Evolutionary conservation across 2,888 invertebrate genomes (phyloP).

Genomic region (Vesta saturnalis): DNA sequence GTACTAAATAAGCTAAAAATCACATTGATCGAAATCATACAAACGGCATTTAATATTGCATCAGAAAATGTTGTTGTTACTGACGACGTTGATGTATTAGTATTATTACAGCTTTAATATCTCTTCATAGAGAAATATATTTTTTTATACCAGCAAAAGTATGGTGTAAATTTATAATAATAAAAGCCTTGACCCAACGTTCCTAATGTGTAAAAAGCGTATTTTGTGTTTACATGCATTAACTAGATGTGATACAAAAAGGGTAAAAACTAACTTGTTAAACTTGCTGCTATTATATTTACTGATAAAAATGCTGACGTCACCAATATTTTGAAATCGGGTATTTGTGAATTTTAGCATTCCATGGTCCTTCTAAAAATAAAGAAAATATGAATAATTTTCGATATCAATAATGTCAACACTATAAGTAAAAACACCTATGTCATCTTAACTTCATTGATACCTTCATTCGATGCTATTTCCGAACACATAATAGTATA

Average conservation of each 20-base stretch:
- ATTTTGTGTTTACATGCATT: slow-evolving; percentile 26
- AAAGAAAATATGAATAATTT: slow-evolving; percentile 16
- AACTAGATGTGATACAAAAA: no score
- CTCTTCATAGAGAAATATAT: no score
- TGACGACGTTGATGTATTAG: no score
- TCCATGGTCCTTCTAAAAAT: no score
- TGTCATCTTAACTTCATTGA: slow-evolving; percentile 25
- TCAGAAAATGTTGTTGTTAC: slow-evolving; percentile 24
- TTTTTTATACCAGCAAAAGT: neutral
- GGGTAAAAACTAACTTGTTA: no score
- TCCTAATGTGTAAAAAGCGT: no score
- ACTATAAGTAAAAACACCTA: slow-evolving; percentile 32
- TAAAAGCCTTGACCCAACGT: neutral
- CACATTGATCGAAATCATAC: slow-evolving; percentile 11
- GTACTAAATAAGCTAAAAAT: neutral
- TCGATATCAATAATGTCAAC: no score
- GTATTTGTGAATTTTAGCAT: no score
- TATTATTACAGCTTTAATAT: neutral
- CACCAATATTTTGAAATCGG: no score
- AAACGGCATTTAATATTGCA: slow-evolving; percentile 31
- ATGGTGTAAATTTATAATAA: neutral
- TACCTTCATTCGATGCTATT: slow-evolving; percentile 37
- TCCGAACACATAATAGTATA: slow-evolving; percentile 18
- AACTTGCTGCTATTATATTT: no score
- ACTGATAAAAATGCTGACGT: slow-evolving; percentile 18